Percentiles rank a stretch among this genome's conserved stretches.
Evolutionary conservation across 2,888 invertebrate species (phyloP).

Genomic region (Platerodrilus igneus): DNA sequence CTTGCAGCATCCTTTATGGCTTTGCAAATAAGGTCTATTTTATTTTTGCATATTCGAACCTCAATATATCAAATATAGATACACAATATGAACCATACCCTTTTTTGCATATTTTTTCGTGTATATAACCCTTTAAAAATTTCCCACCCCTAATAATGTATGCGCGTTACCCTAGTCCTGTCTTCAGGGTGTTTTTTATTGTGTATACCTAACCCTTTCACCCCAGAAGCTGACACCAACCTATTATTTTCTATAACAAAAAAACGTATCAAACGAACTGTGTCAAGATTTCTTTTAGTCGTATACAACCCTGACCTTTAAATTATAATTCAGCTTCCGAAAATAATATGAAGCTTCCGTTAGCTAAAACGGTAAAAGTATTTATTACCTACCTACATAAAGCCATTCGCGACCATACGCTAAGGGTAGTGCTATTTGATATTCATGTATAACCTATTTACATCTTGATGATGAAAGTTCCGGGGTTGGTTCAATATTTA

Average conservation of each 20-base stretch:
- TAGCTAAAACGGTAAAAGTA: constrained; percentile 2
- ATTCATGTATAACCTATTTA: constrained; percentile 17
- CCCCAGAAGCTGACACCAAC: constrained; percentile 49
- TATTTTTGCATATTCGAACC: constrained; percentile 41
- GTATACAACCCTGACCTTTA: constrained; percentile 20
- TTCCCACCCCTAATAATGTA: constrained; percentile 48
- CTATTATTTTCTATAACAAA: constrained; percentile 44
- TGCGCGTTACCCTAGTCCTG: constrained; percentile 45
- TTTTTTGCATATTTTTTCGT: constrained; percentile 47
- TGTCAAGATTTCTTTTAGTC: constrained; percentile 45
- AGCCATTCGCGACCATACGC: constrained; percentile 1
- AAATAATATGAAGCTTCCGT: constrained; percentile 19
- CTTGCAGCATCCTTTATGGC: constrained; percentile 18
- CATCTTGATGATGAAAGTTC: constrained; percentile 19
- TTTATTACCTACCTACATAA: constrained; percentile 2
- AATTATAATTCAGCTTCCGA: constrained; percentile 16
- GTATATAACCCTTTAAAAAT: constrained; percentile 39
- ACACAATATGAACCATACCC: constrained; percentile 41
- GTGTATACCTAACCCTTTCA: constrained; percentile 47
- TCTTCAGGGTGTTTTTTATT: constrained; percentile 50
- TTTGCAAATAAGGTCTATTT: constrained; percentile 35
- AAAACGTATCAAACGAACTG: constrained; percentile 50
- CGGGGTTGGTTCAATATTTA: constrained; percentile 19
- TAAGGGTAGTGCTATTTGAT: constrained; percentile 17
- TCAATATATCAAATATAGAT: constrained; percentile 41